phyloP scores from a whole-genome alignment of 1,140 invertebrate genomes.

The Rhagoletis pomonella region DNA sequence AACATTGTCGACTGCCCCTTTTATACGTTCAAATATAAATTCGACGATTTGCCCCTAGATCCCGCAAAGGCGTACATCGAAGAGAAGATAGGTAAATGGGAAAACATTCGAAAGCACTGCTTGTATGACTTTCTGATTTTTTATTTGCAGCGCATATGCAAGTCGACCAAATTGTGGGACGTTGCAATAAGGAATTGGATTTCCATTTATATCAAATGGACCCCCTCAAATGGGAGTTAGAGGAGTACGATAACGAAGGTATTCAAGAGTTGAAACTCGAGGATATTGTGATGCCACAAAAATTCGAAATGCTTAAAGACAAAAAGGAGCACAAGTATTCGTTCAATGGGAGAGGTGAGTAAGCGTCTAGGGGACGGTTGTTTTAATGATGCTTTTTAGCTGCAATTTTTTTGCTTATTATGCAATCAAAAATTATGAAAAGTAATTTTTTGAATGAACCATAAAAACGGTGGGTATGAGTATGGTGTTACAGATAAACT shows the following conservation, averaged over 20 bases:
- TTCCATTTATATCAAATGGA: conserved; percentile 62
- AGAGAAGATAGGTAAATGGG: conserved; percentile 69
- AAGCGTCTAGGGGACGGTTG: too few relatives aligned
- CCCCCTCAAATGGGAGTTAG: conserved; percentile 60
- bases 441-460: too few relatives aligned
- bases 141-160: conserved; percentile 66
- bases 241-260: conserved; percentile 65
- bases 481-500: too few relatives aligned
- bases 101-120: background rate
- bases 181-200: conserved; percentile 68
- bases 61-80: conserved; percentile 66
- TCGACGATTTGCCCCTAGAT: conserved; percentile 70
- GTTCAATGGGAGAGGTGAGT: conserved; percentile 65
- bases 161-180: conserved; percentile 65
- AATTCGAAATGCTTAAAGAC: conserved; percentile 66
- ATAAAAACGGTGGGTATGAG: too few relatives aligned
- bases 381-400: too few relatives aligned
- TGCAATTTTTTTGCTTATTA: too few relatives aligned
- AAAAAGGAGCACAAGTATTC: conserved; percentile 64
- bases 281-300: conserved; percentile 69
- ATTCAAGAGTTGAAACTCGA: conserved; percentile 60
- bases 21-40: conserved; percentile 65
- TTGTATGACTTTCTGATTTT: background rate
- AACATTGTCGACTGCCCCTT: conserved; percentile 70
- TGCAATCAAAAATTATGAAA: too few relatives aligned